A percentile compares a stretch with the other conserved stretches of the same genome.
Conservation (phyloP, 2,113 vertebrate species). For the Cheilinus undulatus region DNA sequence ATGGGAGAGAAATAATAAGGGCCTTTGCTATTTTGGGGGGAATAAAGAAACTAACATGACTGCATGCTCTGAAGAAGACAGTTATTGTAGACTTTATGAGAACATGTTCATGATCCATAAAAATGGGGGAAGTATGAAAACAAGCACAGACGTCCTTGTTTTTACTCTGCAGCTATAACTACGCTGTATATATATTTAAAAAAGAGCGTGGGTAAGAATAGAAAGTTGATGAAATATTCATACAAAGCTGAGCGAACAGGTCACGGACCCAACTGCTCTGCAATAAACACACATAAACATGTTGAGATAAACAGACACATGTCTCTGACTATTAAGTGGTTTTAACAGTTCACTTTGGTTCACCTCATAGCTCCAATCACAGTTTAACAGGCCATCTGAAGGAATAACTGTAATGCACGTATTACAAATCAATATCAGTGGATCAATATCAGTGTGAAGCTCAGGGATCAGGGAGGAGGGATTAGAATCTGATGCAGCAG, state of each 20-base stretch:
- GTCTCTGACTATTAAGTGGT: constrained; percentile 1
- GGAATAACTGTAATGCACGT: constrained; percentile 5
- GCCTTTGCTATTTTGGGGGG: constrained; percentile 44
- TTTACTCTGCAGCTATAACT: constrained; percentile 7
- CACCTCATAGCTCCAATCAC: constrained; percentile 13
- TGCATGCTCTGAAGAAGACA: constrained; percentile 27
- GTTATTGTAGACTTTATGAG: constrained; percentile 15
- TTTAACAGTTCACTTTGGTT: constrained; percentile 1
- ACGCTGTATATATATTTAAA: not conserved
- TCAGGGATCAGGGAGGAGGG: constrained; percentile 2
- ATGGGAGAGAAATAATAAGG: constrained; percentile 48
- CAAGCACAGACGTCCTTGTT: constrained; percentile 3
- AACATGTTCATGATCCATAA: constrained; percentile 16
- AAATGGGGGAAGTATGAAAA: not conserved
- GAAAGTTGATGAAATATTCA: constrained; percentile 63
- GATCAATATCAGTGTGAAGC: constrained; percentile 8
- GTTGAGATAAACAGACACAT: not conserved
- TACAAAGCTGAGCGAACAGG: constrained; percentile 34
- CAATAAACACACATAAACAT: constrained; percentile 16
- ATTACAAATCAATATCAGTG: constrained; percentile 22
- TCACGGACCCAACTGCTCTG: constrained; percentile 48
- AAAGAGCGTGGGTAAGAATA: constrained; percentile 32
- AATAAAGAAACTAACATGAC: constrained; percentile 26
- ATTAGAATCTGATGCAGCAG: constrained; percentile 30
- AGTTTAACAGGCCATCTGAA: constrained; percentile 14